Conservation (phyloP, 1,140 invertebrate genomes). For the Hylyphantes graminicola region DNA sequence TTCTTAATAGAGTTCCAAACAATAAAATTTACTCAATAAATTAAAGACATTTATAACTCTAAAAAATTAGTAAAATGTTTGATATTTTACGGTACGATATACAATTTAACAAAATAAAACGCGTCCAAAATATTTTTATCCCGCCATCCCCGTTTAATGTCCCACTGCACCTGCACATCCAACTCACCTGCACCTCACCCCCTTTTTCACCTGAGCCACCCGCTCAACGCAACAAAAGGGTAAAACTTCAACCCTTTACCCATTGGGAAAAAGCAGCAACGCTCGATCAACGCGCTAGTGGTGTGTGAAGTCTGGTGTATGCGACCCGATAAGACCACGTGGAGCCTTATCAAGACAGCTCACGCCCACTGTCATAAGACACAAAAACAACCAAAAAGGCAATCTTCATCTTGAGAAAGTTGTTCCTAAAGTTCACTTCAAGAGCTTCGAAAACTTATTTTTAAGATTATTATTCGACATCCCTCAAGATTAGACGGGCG, state of each 20-base stretch:
- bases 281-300: conserved; percentile 47
- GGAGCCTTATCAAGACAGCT: conserved; percentile 39
- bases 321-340: conserved; percentile 56
- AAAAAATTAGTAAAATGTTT: too few relatives aligned
- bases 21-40: too few relatives aligned
- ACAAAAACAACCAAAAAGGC: conserved; percentile 12
- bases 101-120: too few relatives aligned
- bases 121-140: too few relatives aligned
- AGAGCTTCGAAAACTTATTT: conserved; percentile 34
- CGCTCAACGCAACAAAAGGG: background rate
- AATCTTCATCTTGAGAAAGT: conserved; percentile 26
- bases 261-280: background rate
- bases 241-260: conserved; percentile 28
- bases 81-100: too few relatives aligned
- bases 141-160: too few relatives aligned
- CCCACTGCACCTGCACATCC: too few relatives aligned
- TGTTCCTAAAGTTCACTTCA: conserved; percentile 6
- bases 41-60: too few relatives aligned
- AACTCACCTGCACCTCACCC: too few relatives aligned
- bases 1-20: too few relatives aligned
- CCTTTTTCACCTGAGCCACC: too few relatives aligned
- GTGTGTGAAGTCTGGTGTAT: conserved; percentile 49
- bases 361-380: conserved; percentile 50
- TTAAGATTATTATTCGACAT: conserved; percentile 45
- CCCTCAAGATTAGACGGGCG: conserved; percentile 23